phyloP scores from a whole-genome alignment of 2,113 vertebrate species.

The Lepus timidus region DNA sequence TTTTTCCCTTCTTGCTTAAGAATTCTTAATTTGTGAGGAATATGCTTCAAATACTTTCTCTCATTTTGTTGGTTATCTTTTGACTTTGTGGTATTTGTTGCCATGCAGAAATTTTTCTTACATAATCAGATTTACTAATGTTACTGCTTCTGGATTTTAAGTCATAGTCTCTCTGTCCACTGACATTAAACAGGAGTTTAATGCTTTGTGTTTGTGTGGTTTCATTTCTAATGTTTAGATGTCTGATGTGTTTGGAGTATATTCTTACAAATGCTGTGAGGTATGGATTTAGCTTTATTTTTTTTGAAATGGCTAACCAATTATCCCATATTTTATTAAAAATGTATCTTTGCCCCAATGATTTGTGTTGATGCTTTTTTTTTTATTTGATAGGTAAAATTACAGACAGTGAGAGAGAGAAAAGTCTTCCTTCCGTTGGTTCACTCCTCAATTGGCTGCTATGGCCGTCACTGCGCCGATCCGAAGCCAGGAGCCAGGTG shows the following conservation, averaged over 20 bases:
- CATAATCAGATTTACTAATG: neutral
- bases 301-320: neutral
- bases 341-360: neutral
- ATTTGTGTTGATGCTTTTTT: neutral
- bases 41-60: neutral
- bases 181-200: neutral
- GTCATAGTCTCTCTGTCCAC: neutral
- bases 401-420: too few species aligned
- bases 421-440: too few species aligned
- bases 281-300: neutral
- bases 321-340: slow-evolving; percentile 3
- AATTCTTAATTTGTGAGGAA: neutral
- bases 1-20: neutral
- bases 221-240: neutral
- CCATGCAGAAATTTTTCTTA: neutral
- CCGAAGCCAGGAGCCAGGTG: too few species aligned
- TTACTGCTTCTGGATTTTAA: neutral
- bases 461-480: too few species aligned
- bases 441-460: too few species aligned
- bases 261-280: neutral
- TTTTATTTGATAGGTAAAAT: too few species aligned
- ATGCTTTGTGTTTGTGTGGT: neutral
- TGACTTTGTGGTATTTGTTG: neutral
- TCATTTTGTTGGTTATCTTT: neutral
- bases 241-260: neutral